A percentile compares a stretch with the other conserved stretches of the same genome.
Evolutionary conservation across 2,888 invertebrate species (phyloP).

Genomic region (Vanessa cardui): DNA sequence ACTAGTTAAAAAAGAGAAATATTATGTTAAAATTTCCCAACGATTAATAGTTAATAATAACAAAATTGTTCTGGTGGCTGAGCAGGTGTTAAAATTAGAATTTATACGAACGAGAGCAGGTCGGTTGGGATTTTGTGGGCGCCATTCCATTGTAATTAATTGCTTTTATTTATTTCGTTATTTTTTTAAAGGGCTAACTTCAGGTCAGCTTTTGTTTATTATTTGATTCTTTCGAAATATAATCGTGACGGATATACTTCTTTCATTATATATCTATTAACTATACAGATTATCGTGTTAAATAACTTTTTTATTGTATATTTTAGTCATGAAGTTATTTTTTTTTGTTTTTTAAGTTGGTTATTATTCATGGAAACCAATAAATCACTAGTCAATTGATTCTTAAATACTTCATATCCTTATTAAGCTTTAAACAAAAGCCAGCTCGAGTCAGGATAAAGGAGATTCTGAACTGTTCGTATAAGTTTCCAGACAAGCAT

Average conservation of each 20-base stretch:
- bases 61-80: slow-evolving; percentile 30
- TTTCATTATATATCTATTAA: not conserved
- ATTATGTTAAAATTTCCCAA: slow-evolving; percentile 10
- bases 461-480: slow-evolving; percentile 15
- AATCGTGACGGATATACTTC: not conserved
- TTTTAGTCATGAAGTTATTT: not conserved
- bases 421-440: slow-evolving; percentile 15
- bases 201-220: slow-evolving; percentile 13
- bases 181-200: slow-evolving; percentile 26
- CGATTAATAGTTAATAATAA: slow-evolving; percentile 26
- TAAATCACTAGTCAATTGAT: slow-evolving; percentile 3
- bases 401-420: slow-evolving; percentile 10
- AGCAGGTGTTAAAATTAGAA: slow-evolving; percentile 37
- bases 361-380: not conserved
- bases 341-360: not conserved
- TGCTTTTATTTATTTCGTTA: slow-evolving; percentile 34
- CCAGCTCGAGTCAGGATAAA: slow-evolving; percentile 10
- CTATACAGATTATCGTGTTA: no score
- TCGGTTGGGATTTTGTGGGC: slow-evolving; percentile 30
- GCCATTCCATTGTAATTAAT: slow-evolving; percentile 35
- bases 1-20: not conserved
- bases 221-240: not conserved
- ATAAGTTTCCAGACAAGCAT: slow-evolving; percentile 54
- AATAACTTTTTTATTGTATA: no score
- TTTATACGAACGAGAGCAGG: slow-evolving; percentile 35